phyloP scores from a whole-genome alignment of 92 coral and sea anemone genomes.

The Epizoanthus stellaris region DNA sequence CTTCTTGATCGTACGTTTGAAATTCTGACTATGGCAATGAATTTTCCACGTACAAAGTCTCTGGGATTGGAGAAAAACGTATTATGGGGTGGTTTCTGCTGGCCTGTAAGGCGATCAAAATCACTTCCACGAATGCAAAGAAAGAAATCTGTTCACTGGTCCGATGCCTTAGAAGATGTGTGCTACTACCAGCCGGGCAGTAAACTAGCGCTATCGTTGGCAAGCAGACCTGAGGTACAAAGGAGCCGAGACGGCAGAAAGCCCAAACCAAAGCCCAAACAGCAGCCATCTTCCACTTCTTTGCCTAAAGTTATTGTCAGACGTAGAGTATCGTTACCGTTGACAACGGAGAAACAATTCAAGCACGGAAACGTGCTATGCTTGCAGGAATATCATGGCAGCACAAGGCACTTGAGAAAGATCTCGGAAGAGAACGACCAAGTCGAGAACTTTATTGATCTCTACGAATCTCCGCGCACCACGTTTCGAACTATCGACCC shows the following conservation, averaged over 20 bases:
- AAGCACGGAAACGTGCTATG: conserved; percentile 16
- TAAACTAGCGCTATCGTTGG: conserved; percentile 1
- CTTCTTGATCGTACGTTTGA: neutral
- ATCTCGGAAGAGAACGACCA: conserved; percentile 7
- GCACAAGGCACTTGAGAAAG: conserved; percentile 13
- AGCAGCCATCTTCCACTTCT: conserved; percentile 21
- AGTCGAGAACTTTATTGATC: conserved; percentile 20
- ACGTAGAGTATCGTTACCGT: conserved; percentile 28
- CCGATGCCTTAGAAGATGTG: conserved; percentile 19
- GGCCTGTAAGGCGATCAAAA: conserved; percentile 25
- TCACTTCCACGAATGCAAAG: conserved; percentile 26
- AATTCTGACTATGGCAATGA: conserved; percentile 9
- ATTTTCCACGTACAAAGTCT: conserved; percentile 12
- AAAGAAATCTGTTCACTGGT: conserved; percentile 22
- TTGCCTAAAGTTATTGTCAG: conserved; percentile 11
- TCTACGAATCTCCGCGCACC: conserved; percentile 19
- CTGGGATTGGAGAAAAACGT: conserved; percentile 21
- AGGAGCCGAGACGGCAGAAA: conserved; percentile 8
- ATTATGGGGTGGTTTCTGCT: conserved; percentile 17
- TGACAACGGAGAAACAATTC: conserved; percentile 29
- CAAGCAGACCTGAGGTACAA: neutral
- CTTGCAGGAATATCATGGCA: conserved; percentile 13
- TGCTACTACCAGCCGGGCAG: conserved; percentile 4
- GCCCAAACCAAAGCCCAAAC: conserved; percentile 15
- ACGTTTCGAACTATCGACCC: conserved; percentile 16